phyloP scores from a whole-genome alignment of 2,113 vertebrate genomes.

The Psittacara wagleri region DNA sequence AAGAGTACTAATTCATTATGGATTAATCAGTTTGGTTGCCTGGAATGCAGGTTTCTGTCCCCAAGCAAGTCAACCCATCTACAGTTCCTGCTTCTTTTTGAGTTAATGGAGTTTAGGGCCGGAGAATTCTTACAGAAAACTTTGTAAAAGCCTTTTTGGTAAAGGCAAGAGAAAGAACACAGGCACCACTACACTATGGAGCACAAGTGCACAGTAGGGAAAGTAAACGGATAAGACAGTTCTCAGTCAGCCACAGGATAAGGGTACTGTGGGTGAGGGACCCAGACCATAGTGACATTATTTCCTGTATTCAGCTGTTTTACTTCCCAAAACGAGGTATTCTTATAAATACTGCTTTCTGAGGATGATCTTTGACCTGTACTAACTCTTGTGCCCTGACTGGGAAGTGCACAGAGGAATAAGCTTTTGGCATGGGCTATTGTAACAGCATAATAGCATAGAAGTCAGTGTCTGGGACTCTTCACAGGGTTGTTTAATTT shows the following conservation, averaged over 20 bases:
- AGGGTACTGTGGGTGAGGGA: neutral
- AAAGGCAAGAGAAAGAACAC: neutral
- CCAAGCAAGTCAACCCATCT: neutral
- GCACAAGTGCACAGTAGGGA: rapidly evolving
- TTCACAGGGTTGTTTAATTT: neutral
- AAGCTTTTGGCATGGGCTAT: rapidly evolving
- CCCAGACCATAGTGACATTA: too few species aligned
- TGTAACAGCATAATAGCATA: neutral
- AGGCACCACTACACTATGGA: neutral
- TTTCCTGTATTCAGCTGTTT: neutral
- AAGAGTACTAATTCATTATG: neutral
- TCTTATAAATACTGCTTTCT: neutral
- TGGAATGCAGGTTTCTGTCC: neutral
- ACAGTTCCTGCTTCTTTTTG: neutral
- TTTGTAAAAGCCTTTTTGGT: neutral
- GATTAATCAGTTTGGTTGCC: neutral
- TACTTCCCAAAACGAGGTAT: neutral
- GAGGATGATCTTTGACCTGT: neutral
- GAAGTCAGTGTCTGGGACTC: neutral
- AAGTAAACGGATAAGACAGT: neutral
- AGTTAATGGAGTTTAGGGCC: neutral
- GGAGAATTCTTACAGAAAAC: neutral
- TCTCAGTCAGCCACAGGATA: neutral
- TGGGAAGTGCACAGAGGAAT: neutral
- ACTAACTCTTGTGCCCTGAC: neutral